A percentile compares a stretch with the other conserved stretches of the same genome.
phyloP scores from a whole-genome alignment of 1,140 invertebrate genomes.

The Scaptomyza graminum region DNA sequence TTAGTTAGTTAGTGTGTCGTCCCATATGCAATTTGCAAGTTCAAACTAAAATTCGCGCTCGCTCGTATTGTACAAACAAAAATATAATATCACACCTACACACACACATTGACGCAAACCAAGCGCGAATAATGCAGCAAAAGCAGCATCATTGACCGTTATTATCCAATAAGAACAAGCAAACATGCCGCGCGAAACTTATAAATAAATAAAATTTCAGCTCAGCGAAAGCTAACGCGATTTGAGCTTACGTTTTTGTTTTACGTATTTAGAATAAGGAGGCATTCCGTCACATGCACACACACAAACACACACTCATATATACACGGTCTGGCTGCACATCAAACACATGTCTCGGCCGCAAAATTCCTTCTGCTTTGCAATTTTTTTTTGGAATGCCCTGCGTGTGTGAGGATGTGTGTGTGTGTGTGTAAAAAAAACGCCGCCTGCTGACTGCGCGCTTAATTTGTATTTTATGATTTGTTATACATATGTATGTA shows the following conservation, averaged over 20 bases:
- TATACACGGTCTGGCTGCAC: constrained; percentile 22
- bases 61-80: constrained; percentile 33
- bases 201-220: constrained; percentile 50
- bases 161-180: constrained; percentile 32
- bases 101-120: background rate
- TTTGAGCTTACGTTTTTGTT: constrained; percentile 51
- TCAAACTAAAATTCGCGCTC: constrained; percentile 53
- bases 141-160: constrained; percentile 11
- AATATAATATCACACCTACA: constrained; percentile 19
- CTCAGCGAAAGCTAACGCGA: constrained; percentile 42
- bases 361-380: constrained; percentile 56
- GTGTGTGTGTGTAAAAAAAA: constrained; percentile 43
- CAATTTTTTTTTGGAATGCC: constrained; percentile 37
- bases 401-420: constrained; percentile 16
- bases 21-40: constrained; percentile 30
- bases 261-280: constrained; percentile 65
- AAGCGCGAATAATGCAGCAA: constrained; percentile 8
- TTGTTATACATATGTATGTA: constrained; percentile 45
- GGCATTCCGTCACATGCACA: constrained; percentile 65
- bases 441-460: constrained; percentile 45
- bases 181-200: constrained; percentile 59
- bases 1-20: constrained; percentile 43
- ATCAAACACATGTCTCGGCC: constrained; percentile 69
- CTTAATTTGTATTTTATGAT: constrained; percentile 59
- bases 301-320: constrained; percentile 22